Base-by-base conservation (phyloP, 1,140 invertebrate genomes). In the Goniozus legneri region DNA sequence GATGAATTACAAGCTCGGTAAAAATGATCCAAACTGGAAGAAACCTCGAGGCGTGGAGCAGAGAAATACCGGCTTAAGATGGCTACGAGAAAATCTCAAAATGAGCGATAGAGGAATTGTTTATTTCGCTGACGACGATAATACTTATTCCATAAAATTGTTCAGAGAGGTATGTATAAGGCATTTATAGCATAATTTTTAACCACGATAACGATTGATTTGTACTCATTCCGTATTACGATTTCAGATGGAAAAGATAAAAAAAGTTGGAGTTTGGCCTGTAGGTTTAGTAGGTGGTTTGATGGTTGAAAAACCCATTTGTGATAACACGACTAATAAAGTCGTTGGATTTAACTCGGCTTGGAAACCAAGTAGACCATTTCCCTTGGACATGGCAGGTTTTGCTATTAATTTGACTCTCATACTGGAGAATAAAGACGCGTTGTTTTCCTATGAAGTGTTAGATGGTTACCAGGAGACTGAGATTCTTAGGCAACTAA, bases 121-220 rank as follows among this genome's bases (percentile, higher is more conserved):
- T 0, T 99, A 92, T 77, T 99, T 99, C 77, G 96, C 95, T 72
- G 97, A 99, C 73, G 97, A 99, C 75, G 97, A 99, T 69, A 99
- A 99, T 68, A 89, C 91, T 1, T 98, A 98, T 67, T 85, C 87
- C 52, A 65, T 95, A 14, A 84, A 89, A 68, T 70, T 98, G 30
- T 97, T 98, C 77, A 81, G 89, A 54, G 92, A 97, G 80, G 91
- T 92, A 69, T 30, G n/a, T 22, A 16, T 38, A 20, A 30, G 3
- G 31, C 10, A 39, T 8, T 4, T 6, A 27, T 27, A 6, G 24
- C 24, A 27, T 27, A 27, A n/a, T n/a, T n/a, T 30, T 41, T 8
- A 3, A 15, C 33, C 10, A 44, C 24, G 10, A 4, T 6, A 27
- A 10, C 24, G 10, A 27, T 27, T 27, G 10, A 27, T 27, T 27